Conservation (phyloP, 2,113 vertebrate genomes). For the Oceanodroma tethys region DNA sequence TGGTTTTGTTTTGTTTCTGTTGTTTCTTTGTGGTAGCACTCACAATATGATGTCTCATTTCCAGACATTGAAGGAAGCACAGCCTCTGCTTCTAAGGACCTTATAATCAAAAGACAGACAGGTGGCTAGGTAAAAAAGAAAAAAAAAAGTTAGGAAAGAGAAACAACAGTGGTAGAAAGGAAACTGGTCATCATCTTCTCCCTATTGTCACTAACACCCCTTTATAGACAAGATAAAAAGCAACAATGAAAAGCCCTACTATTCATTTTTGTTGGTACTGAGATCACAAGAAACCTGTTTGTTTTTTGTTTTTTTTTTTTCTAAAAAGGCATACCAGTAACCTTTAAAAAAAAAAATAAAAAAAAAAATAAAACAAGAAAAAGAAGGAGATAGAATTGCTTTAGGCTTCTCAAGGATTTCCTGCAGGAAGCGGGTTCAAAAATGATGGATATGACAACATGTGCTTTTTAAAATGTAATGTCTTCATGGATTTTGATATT, state of each 20-base stretch:
- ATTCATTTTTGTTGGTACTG: background rate
- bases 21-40: background rate
- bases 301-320: background rate
- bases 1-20: background rate
- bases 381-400: background rate
- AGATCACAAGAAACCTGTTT: background rate
- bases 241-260: background rate
- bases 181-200: background rate
- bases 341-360: background rate
- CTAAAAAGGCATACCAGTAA: background rate
- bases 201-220: background rate
- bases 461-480: background rate
- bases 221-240: conserved; percentile 11
- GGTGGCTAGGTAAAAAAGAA: background rate
- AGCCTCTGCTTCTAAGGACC: background rate
- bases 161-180: background rate
- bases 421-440: background rate
- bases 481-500: background rate
- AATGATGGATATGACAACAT: background rate
- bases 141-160: background rate
- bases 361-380: too few relatives aligned
- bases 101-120: background rate
- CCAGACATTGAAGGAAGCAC: background rate
- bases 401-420: background rate
- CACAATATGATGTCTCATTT: background rate